Evolutionary conservation across 1,140 invertebrate genomes (phyloP).

Genomic region (Halyomorpha halys): DNA sequence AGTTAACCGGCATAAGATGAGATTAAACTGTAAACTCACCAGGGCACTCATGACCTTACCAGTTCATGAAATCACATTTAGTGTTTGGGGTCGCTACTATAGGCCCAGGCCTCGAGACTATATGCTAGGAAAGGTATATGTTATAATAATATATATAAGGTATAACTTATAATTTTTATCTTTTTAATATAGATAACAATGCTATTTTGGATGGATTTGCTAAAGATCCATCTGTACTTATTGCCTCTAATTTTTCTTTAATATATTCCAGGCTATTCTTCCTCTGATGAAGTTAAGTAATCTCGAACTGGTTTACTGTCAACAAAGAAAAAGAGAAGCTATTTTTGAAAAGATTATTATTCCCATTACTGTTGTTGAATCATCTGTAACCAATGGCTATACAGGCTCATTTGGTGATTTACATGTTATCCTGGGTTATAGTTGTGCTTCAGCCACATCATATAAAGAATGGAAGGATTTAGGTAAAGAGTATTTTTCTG

Average conservation of each 20-base stretch:
- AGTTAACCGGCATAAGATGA: not conserved
- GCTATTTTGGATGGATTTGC: no score
- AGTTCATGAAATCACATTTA: not conserved
- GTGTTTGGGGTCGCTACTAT: conserved; percentile 12
- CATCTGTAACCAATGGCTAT: not conserved
- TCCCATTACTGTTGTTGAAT: conserved; percentile 5
- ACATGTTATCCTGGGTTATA: conserved; percentile 10
- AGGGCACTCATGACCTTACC: not conserved
- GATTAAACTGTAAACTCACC: not conserved
- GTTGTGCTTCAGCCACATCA: not conserved
- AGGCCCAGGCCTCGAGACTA: conserved; percentile 1
- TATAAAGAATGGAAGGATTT: conserved; percentile 4
- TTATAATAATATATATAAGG: no score
- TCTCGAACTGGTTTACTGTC: not conserved
- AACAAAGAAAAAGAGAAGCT: not conserved
- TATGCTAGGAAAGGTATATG: conserved; percentile 1
- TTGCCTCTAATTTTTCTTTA: not conserved
- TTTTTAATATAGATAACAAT: not conserved
- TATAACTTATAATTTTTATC: no score
- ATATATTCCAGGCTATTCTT: conserved; percentile 17
- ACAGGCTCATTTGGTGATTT: not conserved
- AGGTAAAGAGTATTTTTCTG: not conserved
- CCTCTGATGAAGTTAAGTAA: conserved; percentile 1
- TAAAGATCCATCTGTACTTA: no score
- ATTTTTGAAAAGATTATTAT: conserved; percentile 11